phyloP scores from a whole-genome alignment of 2,888 invertebrate species.

The Cheilosia soror region DNA sequence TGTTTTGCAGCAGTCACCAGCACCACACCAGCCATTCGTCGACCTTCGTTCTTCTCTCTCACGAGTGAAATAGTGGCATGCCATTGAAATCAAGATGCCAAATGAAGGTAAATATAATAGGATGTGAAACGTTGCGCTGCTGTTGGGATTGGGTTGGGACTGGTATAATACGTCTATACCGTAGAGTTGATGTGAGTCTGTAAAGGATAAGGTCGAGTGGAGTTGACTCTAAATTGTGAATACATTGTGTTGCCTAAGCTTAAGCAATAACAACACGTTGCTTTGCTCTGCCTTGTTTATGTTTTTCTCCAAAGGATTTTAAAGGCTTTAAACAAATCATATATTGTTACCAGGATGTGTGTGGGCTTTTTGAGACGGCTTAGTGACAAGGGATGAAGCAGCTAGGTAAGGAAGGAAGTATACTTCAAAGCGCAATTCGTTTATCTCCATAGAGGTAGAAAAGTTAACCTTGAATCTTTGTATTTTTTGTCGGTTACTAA shows the following conservation, averaged over 20 bases:
- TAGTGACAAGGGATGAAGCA: background rate
- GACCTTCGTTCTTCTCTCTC: background rate
- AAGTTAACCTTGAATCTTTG: constrained; percentile 33
- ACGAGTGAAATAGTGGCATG: constrained; percentile 34
- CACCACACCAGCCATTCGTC: constrained; percentile 27
- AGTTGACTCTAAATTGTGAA: constrained; percentile 34
- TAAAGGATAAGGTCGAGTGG: constrained; percentile 6
- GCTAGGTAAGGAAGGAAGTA: background rate
- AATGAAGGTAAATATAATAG: constrained; percentile 28
- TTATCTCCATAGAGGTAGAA: constrained; percentile 23
- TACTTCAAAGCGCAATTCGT: constrained; percentile 47
- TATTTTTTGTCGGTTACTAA: constrained; percentile 34
- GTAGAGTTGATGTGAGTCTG: too few species aligned
- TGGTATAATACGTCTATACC: background rate
- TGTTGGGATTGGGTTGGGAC: constrained; percentile 5
- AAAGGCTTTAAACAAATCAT: constrained; percentile 27
- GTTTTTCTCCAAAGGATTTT: constrained; percentile 16
- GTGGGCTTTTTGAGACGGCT: background rate
- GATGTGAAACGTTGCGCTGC: constrained; percentile 36
- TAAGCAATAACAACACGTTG: constrained; percentile 3
- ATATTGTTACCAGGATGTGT: background rate
- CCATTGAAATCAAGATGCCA: constrained; percentile 67
- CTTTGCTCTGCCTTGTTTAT: constrained; percentile 2
- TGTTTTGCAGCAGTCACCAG: constrained; percentile 24
- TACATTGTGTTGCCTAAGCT: constrained; percentile 21